Percentiles rank a stretch among this genome's conserved stretches.
These are phyloP conservation scores for Lasioglossum vierecki DNA, from an alignment of 2,888 invertebrate genomes.

Conservation along the genomic window DNA sequence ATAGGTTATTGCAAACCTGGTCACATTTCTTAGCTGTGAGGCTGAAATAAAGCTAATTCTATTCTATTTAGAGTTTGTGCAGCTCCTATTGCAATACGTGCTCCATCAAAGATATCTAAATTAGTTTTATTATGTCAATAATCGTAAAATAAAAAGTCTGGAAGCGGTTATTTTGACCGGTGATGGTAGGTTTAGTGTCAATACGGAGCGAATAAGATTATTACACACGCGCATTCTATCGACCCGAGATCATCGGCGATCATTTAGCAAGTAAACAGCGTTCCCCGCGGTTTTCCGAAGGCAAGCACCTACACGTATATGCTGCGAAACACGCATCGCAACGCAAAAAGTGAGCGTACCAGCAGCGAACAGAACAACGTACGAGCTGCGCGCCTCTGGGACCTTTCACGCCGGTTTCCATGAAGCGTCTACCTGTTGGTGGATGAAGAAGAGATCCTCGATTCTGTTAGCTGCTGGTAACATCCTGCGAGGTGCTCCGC, in stretches of 20 bases:
- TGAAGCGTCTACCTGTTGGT: slow-evolving; percentile 46
- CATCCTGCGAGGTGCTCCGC: neutral
- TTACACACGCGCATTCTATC: neutral
- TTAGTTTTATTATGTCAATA: no score
- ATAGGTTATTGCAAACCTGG: no score
- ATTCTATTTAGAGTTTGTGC: no score
- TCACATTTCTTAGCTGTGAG: no score
- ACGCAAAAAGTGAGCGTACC: slow-evolving; percentile 23
- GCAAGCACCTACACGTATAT: neutral
- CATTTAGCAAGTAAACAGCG: neutral
- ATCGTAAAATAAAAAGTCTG: no score
- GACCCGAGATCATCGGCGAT: neutral
- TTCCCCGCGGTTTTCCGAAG: neutral
- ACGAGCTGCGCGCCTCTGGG: slow-evolving; percentile 15
- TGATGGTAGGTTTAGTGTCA: no score
- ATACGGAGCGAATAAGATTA: neutral
- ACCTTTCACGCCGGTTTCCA: slow-evolving; percentile 42
- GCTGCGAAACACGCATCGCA: neutral
- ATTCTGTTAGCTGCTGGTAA: neutral
- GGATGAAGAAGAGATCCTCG: slow-evolving; percentile 13
- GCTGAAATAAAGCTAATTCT: no score
- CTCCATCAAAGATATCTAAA: no score
- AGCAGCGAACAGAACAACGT: slow-evolving; percentile 6
- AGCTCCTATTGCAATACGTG: no score
- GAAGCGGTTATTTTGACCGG: no score